These are phyloP conservation scores for Uloborus plumipes DNA, from an alignment of 2,888 invertebrate species.

Conservation along the genomic window DNA sequence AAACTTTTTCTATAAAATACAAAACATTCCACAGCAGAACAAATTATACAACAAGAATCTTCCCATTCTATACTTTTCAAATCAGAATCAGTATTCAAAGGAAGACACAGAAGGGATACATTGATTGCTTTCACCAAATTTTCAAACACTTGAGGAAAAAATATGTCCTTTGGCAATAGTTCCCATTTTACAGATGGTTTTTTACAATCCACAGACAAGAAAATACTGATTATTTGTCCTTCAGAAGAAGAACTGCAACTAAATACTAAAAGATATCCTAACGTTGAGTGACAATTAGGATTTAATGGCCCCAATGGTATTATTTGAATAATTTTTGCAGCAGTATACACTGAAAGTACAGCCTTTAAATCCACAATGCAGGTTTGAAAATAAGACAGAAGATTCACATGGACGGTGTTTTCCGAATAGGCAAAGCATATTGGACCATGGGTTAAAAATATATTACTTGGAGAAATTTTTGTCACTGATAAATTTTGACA, in stretches of 20 bases:
- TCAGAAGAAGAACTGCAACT: neutral
- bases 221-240: neutral
- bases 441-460: constrained; percentile 3
- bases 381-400: neutral
- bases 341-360: neutral
- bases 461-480: neutral
- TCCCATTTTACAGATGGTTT: neutral
- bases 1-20: neutral
- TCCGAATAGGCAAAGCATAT: neutral
- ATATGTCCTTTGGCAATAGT: neutral
- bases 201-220: neutral
- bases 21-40: neutral
- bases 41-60: neutral
- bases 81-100: neutral
- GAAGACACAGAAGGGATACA: neutral
- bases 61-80: constrained; percentile 8
- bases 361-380: neutral
- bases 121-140: neutral
- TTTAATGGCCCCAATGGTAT: neutral
- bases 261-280: neutral
- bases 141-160: constrained; percentile 7
- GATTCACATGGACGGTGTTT: neutral
- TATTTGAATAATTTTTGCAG: neutral
- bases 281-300: too few species aligned
- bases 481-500: neutral